Base-by-base conservation (phyloP, 2,797 vertebrate genomes). In the Numenius phaeopus region DNA sequence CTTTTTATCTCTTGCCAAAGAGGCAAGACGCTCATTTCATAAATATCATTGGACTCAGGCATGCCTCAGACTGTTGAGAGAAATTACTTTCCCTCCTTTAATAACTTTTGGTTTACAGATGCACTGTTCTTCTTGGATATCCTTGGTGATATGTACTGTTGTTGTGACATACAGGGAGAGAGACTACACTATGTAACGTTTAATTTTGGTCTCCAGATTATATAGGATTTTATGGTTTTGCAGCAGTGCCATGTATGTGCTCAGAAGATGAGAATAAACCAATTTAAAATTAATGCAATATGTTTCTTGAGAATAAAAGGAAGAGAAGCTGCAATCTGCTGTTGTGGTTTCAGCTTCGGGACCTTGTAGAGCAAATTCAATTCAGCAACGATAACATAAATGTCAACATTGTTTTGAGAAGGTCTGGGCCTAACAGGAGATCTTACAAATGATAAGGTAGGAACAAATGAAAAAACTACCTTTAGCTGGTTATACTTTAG, bases 281-380 rank as follows among this genome's bases (percentile, higher is more conserved):
- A n/a, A 37, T 83, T 92, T 79, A 62, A 87, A 84, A 87, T 82
- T 55, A 84, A 55, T 39, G 29, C 20, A 66, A 3, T 47, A 11
- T 29, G 8, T 83, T 92, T 64, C 55, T 92, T 66, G 52, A 89
- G 58, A 30, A 86, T 70, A 85, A 78, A 76, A 73, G 11, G 39
- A 87, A 52, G 18, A 46, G 18, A 66, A 73, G 14, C 14, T 59
- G n/a, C 67, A 91, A 67, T 89, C 81, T 92, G 58, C 58, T 89
- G 11, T 42, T 77, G 42, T 69, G 42, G 24, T 87, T 94, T 96
- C 50, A 37, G 44, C 66, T 82, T 80, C 49, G 34, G 32, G 78
- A 79, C 59, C 12, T 52, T 73, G 59, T 55, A 70, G 67, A 80
- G 44, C 2, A 92, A 96, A 90, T 64, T 57, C 11, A 76, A 12